These are phyloP conservation scores for Thunnus maccoyii DNA, from an alignment of 2,113 vertebrate genomes.

Conservation along the genomic window DNA sequence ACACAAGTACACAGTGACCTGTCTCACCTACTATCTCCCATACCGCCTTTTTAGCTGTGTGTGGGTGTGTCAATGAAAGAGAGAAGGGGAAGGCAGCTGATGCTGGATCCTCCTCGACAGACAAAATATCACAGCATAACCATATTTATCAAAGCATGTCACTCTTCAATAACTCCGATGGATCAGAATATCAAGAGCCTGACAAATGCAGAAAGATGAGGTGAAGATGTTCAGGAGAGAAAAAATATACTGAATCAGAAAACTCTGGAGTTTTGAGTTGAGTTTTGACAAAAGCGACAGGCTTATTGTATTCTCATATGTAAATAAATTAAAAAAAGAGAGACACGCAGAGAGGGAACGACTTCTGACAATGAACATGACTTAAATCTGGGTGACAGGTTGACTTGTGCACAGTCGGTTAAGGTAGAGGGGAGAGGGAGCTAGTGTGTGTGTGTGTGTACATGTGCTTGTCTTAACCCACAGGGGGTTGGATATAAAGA, in stretches of 20 bases:
- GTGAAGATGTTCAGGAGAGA: constrained; percentile 22
- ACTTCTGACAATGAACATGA: constrained; percentile 7
- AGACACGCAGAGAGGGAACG: not conserved
- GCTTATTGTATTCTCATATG: constrained; percentile 5
- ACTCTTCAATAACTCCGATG: constrained; percentile 55
- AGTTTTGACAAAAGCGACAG: constrained; percentile 21
- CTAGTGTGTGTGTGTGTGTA: not conserved
- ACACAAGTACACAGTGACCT: constrained; percentile 40
- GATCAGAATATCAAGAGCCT: constrained; percentile 53
- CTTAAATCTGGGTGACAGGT: constrained; percentile 55
- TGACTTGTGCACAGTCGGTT: constrained; percentile 49
- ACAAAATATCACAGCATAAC: constrained; percentile 42
- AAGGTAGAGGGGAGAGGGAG: constrained; percentile 7
- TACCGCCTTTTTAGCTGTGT: constrained; percentile 17
- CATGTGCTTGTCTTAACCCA: not conserved
- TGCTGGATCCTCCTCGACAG: constrained; percentile 19
- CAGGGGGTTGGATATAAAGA: constrained; percentile 43
- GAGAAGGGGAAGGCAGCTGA: not conserved
- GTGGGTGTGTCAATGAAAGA: not conserved
- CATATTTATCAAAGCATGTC: constrained; percentile 45
- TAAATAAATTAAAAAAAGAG: constrained; percentile 24
- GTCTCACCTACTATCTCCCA: constrained; percentile 28
- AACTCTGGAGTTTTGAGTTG: constrained; percentile 2
- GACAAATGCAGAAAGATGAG: constrained; percentile 54
- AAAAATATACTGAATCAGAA: constrained; percentile 28